phyloP scores from a whole-genome alignment of 2,113 vertebrate genomes.

The Petrocephalus microphthalmus region DNA sequence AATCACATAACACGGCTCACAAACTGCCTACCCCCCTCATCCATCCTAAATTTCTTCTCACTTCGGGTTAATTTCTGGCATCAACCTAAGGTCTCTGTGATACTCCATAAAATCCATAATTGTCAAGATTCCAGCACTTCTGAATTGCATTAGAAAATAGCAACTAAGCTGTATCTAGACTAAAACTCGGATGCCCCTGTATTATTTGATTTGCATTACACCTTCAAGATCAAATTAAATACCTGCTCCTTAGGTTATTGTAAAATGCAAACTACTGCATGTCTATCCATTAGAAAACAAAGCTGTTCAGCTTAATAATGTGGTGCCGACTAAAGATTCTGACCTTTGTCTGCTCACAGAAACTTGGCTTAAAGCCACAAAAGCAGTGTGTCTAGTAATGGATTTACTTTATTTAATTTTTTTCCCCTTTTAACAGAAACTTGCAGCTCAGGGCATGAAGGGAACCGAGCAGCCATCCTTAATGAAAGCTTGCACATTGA shows the following conservation, averaged over 20 bases:
- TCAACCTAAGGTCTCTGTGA: background rate
- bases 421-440: background rate
- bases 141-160: background rate
- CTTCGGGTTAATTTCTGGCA: background rate
- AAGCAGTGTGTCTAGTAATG: background rate
- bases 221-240: background rate
- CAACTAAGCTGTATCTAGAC: background rate
- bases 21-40: background rate
- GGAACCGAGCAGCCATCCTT: background rate
- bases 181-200: background rate
- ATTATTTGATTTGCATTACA: background rate
- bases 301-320: background rate
- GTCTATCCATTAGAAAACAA: background rate
- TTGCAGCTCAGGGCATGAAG: background rate
- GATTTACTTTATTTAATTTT: background rate
- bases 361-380: background rate
- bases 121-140: background rate
- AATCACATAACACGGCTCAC: background rate
- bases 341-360: background rate
- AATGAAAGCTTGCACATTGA: background rate
- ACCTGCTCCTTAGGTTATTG: background rate
- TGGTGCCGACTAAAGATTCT: background rate
- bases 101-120: background rate
- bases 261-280: background rate
- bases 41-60: background rate